These are phyloP conservation scores for Archocentrus centrarchus DNA, from an alignment of 2,113 vertebrate species.

Conservation along the genomic window DNA sequence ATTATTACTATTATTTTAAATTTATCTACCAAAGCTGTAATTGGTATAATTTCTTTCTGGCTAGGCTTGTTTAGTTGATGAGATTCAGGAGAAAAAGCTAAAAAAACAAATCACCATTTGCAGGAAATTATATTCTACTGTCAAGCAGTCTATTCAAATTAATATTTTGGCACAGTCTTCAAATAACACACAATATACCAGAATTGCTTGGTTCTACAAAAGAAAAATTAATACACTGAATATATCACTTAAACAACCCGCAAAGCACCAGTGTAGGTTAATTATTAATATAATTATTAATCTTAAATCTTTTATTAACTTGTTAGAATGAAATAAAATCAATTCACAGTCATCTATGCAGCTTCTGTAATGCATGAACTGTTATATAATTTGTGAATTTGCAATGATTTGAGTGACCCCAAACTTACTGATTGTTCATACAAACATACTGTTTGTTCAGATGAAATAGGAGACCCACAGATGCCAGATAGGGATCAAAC, in stretches of 20 bases:
- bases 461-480: neutral
- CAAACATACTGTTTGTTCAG: constrained; percentile 2
- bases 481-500: neutral
- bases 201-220: no score
- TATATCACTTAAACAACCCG: neutral
- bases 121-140: neutral
- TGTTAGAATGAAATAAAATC: neutral
- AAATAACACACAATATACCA: neutral
- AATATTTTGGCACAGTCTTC: neutral
- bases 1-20: constrained; percentile 20
- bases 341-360: neutral
- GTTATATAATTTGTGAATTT: neutral
- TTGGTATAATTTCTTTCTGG: constrained; percentile 69
- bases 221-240: neutral
- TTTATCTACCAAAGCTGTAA: constrained; percentile 61
- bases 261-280: neutral
- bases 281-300: neutral
- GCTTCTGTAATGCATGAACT: neutral
- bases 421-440: neutral
- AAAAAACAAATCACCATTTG: neutral
- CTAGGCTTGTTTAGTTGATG: constrained; percentile 39
- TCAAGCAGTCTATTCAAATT: neutral
- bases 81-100: neutral
- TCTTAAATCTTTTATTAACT: neutral
- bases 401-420: neutral